Evolutionary conservation across 2,888 invertebrate genomes (phyloP).

Genomic region (Lutraria lutraria): DNA sequence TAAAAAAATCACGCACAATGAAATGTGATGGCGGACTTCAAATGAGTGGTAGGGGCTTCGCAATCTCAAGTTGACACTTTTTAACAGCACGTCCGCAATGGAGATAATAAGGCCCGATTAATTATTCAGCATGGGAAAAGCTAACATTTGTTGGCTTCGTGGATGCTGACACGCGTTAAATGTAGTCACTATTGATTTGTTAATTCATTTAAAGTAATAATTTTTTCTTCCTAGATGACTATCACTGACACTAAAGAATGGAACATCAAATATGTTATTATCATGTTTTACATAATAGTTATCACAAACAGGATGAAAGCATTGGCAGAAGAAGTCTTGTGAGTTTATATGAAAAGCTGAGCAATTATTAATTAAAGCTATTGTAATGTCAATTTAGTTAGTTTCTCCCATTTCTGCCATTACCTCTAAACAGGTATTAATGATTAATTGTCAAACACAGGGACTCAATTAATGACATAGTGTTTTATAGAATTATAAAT

Average conservation of each 20-base stretch:
- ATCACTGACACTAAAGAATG: not conserved
- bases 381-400: too few relatives aligned
- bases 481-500: too few relatives aligned
- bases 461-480: too few relatives aligned
- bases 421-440: too few relatives aligned
- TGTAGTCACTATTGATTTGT: constrained; percentile 44
- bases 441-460: too few relatives aligned
- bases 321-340: too few relatives aligned
- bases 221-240: not conserved
- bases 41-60: constrained; percentile 19
- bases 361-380: too few relatives aligned
- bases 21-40: constrained; percentile 24
- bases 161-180: constrained; percentile 48
- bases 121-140: constrained; percentile 57
- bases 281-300: constrained; percentile 1
- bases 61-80: constrained; percentile 44
- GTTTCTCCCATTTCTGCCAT: too few relatives aligned
- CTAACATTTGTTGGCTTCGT: constrained; percentile 31
- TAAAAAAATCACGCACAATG: constrained; percentile 33
- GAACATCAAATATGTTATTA: not conserved
- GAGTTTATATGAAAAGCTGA: too few relatives aligned
- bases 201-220: not conserved
- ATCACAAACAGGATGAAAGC: not conserved
- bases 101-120: constrained; percentile 40
- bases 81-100: constrained; percentile 17